These are phyloP conservation scores for Acrobasis suavella DNA, from an alignment of 2,888 invertebrate species.

Conservation along the genomic window DNA sequence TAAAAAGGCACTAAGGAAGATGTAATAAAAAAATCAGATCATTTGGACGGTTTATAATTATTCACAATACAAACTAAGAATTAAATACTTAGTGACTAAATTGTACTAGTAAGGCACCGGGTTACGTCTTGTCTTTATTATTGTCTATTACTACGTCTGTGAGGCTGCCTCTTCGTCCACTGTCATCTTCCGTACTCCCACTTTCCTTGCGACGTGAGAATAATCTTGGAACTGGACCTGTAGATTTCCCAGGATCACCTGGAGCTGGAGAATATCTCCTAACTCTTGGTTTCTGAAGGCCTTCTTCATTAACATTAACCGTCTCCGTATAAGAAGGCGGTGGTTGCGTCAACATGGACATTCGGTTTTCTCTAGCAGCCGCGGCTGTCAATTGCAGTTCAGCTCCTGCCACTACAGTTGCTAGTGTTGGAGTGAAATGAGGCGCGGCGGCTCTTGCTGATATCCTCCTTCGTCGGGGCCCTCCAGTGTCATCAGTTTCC, in stretches of 20 bases:
- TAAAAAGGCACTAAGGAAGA: not conserved
- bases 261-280: conserved; percentile 75
- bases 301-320: conserved; percentile 54
- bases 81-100: conserved; percentile 50
- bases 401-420: conserved; percentile 74
- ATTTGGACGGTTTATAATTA: conserved; percentile 57
- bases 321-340: conserved; percentile 73
- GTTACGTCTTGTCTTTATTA: conserved; percentile 75
- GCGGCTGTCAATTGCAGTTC: conserved; percentile 71
- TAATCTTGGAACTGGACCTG: conserved; percentile 71
- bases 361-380: conserved; percentile 70
- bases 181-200: conserved; percentile 54
- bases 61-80: conserved; percentile 46
- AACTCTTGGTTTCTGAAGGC: conserved; percentile 53
- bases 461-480: conserved; percentile 65
- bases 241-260: conserved; percentile 55
- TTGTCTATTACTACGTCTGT: conserved; percentile 78
- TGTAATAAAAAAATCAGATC: conserved; percentile 28
- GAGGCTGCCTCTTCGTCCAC: conserved; percentile 69
- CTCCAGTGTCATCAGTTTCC: conserved; percentile 55
- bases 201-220: conserved; percentile 72
- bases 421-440: conserved; percentile 71
- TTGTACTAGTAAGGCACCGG: conserved; percentile 59
- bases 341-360: conserved; percentile 70
- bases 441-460: conserved; percentile 70